Base-by-base conservation (phyloP, 2,888 invertebrate species). In the Spilarctia lutea region DNA sequence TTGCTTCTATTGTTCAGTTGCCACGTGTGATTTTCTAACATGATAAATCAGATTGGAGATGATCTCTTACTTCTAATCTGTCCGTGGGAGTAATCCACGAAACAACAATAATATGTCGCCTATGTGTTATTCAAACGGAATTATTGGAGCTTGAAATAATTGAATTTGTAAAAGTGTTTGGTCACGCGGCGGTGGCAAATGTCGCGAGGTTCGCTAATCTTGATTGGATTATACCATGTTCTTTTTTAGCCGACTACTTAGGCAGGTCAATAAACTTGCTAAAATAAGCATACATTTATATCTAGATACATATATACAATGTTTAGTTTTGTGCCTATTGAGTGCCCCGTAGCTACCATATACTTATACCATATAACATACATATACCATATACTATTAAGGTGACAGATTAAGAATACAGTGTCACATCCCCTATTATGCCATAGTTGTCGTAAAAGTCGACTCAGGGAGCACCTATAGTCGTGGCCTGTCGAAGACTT, bases 191-290 rank as follows among this genome's bases (percentile, higher is more conserved):
- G 24, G 2, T 33, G 11, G 35, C 65, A 60, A 27, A 56, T 60
- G 56, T 65, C 52, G 45, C 73, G 72, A 60, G 67, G 39, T 35
- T 39, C 65, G 24, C 42, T 20, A 18, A 24, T 65, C 18, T 30
- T 83, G 83, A 83, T 83, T 83, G 84, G 83, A 81, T 85, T 85
- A 79, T 65, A 75, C 72, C 74, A 65, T 73, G 83, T 76, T 33
- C 24, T 27, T 35, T 18, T n/a, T 65, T 30, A 10, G 35, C 4
- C 13, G 33, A 30, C 24, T 45, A 52, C 27, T 20, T 48, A 27
- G 13, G 13, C 35, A 52, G 33, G n/a, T 66, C 52, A 65, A 72
- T 72, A 35, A 65, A 65, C 71, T 65, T 39, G 7, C 20, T 68
- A 18, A 68, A 30, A 18, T 16, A 16, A 16, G 16, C 45, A 45